Percentiles rank a stretch among this genome's conserved stretches.
Conservation (phyloP, 2,888 invertebrate species). For the Hydriomena furcata region DNA sequence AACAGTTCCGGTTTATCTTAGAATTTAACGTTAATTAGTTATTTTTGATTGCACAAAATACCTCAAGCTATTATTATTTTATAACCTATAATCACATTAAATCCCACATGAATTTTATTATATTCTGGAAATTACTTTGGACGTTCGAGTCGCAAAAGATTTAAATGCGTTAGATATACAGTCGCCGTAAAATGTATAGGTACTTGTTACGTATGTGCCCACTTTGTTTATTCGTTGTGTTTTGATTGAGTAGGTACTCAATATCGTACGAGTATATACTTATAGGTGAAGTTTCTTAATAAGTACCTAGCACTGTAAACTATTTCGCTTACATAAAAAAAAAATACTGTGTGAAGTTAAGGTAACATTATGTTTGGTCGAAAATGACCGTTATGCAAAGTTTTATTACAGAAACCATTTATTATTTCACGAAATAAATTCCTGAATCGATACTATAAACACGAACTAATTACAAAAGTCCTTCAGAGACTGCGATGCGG, state of each 20-base stretch:
- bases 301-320: too few species aligned
- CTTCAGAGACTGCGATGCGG: constrained; percentile 71
- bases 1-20: constrained; percentile 74
- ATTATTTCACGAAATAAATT: constrained; percentile 23
- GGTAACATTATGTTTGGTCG: too few species aligned
- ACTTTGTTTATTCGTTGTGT: constrained; percentile 6
- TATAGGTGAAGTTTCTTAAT: too few species aligned
- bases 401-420: constrained; percentile 15
- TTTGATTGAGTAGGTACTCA: background rate
- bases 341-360: too few species aligned
- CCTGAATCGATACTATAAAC: constrained; percentile 27
- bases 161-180: constrained; percentile 2
- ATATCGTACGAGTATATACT: too few species aligned
- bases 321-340: too few species aligned
- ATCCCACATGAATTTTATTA: constrained; percentile 1
- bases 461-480: constrained; percentile 59
- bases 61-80: constrained; percentile 17
- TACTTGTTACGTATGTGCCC: background rate
- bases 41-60: constrained; percentile 30
- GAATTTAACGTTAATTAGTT: constrained; percentile 60
- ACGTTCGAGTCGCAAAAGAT: constrained; percentile 1
- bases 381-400: background rate
- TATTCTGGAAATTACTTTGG: constrained; percentile 4
- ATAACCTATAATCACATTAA: constrained; percentile 18
- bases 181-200: background rate